phyloP scores from a whole-genome alignment of 2,113 vertebrate species.

The Mustela nigripes region DNA sequence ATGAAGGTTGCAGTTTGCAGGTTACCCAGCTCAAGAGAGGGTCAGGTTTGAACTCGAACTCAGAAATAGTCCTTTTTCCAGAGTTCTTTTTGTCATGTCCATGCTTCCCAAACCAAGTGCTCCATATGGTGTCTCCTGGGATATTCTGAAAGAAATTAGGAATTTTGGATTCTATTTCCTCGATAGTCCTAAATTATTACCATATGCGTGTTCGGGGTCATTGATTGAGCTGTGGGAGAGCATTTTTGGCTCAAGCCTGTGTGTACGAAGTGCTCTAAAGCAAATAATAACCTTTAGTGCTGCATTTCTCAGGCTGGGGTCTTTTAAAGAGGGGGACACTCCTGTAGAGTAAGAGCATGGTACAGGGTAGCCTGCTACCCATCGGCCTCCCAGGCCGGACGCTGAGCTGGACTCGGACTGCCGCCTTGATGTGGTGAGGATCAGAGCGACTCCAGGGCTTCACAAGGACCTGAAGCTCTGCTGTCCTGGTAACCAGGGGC shows the following conservation, averaged over 20 bases:
- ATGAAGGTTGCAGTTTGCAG: neutral
- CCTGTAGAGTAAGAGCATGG: neutral
- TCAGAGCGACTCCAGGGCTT: neutral
- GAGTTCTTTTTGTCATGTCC: neutral
- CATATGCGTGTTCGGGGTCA: neutral
- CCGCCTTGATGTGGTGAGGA: neutral
- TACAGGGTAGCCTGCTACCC: fast-evolving
- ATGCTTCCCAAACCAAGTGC: neutral
- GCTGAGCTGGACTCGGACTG: neutral
- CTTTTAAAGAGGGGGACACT: neutral
- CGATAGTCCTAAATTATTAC: neutral
- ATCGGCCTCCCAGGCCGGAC: neutral
- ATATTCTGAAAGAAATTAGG: neutral
- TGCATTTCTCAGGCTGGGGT: neutral
- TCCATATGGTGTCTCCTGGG: neutral
- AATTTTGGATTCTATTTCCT: neutral
- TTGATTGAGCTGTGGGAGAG: neutral
- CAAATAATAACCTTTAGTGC: neutral
- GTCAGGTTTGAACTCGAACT: neutral
- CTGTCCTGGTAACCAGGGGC: neutral
- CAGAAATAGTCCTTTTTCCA: neutral
- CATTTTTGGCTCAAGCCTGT: neutral
- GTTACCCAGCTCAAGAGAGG: neutral
- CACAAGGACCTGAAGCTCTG: fast-evolving
- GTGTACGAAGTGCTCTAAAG: neutral